Evolutionary conservation across 2,888 invertebrate species (phyloP).

Genomic region (Volucella bombylans): DNA sequence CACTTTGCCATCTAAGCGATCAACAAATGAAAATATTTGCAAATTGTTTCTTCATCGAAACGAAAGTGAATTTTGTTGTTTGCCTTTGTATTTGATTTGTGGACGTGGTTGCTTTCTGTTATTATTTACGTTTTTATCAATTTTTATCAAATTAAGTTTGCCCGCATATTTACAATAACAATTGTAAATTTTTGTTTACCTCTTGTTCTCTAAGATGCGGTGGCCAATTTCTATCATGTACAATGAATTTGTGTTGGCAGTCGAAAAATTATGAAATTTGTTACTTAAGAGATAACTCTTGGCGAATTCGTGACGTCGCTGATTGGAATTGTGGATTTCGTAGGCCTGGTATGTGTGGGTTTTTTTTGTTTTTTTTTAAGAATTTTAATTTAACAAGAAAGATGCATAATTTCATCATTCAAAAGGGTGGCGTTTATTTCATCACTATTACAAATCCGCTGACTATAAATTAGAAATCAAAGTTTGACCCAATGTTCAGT

Average conservation of each 20-base stretch:
- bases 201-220: background rate
- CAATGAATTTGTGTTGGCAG: background rate
- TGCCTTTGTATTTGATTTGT: constrained; percentile 1
- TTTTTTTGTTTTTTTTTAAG: background rate
- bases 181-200: too few relatives aligned
- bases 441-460: background rate
- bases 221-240: background rate
- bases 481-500: background rate
- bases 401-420: constrained; percentile 15
- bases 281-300: constrained; percentile 19
- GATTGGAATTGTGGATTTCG: background rate
- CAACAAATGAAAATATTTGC: constrained; percentile 17
- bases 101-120: constrained; percentile 32
- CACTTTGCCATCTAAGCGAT: background rate
- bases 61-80: constrained; percentile 54
- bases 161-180: too few relatives aligned
- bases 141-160: background rate
- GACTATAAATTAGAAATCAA: constrained; percentile 1
- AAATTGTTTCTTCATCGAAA: constrained; percentile 1
- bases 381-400: background rate
- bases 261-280: constrained; percentile 34
- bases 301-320: constrained; percentile 47
- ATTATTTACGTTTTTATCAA: constrained; percentile 38
- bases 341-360: background rate
- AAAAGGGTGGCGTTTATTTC: background rate